Percentiles rank a stretch among this genome's conserved stretches.
Conservation (phyloP, 2,113 vertebrate genomes). For the Dendropsophus ebraccatus region DNA sequence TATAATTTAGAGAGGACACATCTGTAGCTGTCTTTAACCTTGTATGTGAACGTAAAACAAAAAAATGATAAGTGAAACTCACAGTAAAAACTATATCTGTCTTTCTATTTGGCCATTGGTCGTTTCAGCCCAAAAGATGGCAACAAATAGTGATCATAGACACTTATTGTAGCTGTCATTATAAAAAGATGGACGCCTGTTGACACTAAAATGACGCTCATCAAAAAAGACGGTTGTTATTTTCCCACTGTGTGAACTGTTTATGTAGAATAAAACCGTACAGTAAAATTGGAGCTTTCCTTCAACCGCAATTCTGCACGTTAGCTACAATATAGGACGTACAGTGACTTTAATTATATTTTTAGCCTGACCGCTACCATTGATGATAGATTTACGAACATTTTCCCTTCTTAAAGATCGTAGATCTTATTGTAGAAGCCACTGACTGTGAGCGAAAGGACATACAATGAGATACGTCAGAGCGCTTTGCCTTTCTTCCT, state of each 20-base stretch:
- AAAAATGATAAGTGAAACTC: no score
- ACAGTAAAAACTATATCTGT: no score
- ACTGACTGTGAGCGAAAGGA: conserved; percentile 24
- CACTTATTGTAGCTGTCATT: no score
- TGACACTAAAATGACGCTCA: no score
- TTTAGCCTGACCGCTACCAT: neutral
- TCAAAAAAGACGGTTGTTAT: no score
- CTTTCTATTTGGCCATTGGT: no score
- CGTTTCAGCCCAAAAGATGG: no score
- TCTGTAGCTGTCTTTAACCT: no score
- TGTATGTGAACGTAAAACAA: no score
- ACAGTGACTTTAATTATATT: neutral
- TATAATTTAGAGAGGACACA: no score
- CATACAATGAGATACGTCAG: conserved; percentile 13
- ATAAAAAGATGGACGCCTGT: no score
- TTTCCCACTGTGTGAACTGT: neutral
- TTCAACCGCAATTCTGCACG: neutral
- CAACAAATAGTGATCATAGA: no score
- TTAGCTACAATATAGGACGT: neutral
- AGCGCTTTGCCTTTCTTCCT: neutral
- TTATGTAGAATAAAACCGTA: neutral
- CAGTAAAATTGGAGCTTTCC: neutral
- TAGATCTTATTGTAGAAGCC: neutral
- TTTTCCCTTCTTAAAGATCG: neutral
- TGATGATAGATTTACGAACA: neutral